These are phyloP conservation scores for Symphodus melops DNA, from an alignment of 2,113 vertebrate species.

Conservation along the genomic window DNA sequence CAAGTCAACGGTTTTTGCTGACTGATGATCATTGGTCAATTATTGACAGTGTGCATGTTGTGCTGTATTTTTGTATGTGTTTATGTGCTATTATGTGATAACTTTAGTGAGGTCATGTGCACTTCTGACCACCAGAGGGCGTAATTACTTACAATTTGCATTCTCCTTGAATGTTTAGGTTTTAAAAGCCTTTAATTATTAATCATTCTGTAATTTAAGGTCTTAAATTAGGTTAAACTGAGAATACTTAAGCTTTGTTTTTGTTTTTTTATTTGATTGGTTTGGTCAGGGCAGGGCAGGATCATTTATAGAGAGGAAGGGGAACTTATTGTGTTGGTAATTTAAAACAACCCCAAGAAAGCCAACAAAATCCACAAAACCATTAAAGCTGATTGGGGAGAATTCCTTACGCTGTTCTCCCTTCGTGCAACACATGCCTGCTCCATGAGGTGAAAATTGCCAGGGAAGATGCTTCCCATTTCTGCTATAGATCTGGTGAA, in stretches of 20 bases:
- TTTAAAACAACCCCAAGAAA: slow-evolving; percentile 45
- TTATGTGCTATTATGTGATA: slow-evolving; percentile 20
- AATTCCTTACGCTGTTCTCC: slow-evolving; percentile 52
- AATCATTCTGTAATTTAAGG: background rate
- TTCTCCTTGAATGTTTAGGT: background rate
- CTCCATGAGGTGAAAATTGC: slow-evolving; percentile 67
- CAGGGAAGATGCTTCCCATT: slow-evolving; percentile 67
- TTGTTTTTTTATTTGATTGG: background rate
- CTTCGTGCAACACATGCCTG: slow-evolving; percentile 52
- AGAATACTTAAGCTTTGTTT: background rate
- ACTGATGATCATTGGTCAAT: slow-evolving; percentile 23
- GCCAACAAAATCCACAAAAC: slow-evolving; percentile 43
- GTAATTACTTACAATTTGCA: slow-evolving; percentile 2
- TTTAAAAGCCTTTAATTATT: background rate
- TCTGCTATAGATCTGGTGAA: slow-evolving; percentile 68
- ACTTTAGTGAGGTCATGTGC: background rate
- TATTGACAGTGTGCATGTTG: slow-evolving; percentile 15
- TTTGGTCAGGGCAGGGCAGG: too few relatives aligned
- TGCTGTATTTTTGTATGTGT: background rate
- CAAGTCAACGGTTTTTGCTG: slow-evolving; percentile 36
- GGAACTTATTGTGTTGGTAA: slow-evolving; percentile 29
- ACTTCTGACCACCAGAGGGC: slow-evolving; percentile 57
- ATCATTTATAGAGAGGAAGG: background rate
- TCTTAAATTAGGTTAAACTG: background rate
- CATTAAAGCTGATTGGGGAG: slow-evolving; percentile 58